Conservation (phyloP, 2,797 vertebrate genomes). For the Tenualosa ilisha region DNA sequence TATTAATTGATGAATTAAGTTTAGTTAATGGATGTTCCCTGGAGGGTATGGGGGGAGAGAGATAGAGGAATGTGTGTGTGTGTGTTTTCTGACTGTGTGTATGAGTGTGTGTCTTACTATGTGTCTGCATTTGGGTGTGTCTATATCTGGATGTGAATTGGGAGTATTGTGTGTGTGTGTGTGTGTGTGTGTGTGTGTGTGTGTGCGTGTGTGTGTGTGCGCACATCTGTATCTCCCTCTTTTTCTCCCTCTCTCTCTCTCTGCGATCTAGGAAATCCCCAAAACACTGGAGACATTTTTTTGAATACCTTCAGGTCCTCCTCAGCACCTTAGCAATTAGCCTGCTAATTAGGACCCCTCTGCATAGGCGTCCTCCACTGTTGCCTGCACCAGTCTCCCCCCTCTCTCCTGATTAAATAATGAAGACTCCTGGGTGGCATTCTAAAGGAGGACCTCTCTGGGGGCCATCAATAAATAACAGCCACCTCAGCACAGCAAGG, state of each 20-base stretch:
- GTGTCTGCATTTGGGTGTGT: background rate
- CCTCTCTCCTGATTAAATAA: conserved; percentile 40
- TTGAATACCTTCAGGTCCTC: conserved; percentile 30
- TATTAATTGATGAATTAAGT: conserved; percentile 20
- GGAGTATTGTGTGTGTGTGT: background rate
- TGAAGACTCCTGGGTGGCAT: conserved; percentile 42
- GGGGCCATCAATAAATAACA: conserved; percentile 41
- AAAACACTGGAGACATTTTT: conserved; percentile 16
- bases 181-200: conserved; percentile 17
- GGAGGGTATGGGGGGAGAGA: background rate
- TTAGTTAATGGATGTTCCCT: background rate
- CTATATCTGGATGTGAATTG: no score
- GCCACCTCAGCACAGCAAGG: background rate
- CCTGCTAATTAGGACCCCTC: conserved; percentile 40
- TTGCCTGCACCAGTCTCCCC: conserved; percentile 20
- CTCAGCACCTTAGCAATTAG: conserved; percentile 39
- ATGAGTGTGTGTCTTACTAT: background rate
- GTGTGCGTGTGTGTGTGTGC: background rate
- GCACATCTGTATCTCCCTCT: background rate
- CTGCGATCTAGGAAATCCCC: conserved; percentile 27
- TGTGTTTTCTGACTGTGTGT: background rate
- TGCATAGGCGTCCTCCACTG: conserved; percentile 8
- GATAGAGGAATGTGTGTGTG: conserved; percentile 8
- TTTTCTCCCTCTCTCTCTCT: background rate
- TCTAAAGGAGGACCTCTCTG: conserved; percentile 31